phyloP scores from a whole-genome alignment of 2,113 vertebrate species.

The Hyla sarda region DNA sequence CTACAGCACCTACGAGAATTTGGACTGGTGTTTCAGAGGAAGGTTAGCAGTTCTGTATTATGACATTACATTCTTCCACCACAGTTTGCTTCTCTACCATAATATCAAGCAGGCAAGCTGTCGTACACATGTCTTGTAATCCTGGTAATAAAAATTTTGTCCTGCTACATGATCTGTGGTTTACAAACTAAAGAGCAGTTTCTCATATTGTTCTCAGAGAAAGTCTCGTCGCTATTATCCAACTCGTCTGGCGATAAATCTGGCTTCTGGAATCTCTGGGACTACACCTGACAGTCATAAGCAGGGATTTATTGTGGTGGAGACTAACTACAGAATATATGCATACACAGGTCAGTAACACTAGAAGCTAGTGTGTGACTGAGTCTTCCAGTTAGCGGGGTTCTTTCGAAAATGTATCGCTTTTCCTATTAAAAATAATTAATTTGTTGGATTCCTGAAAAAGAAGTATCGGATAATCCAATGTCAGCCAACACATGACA shows the following conservation, averaged over 20 bases:
- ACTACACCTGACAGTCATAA: constrained; percentile 68
- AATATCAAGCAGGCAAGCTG: too few relatives aligned
- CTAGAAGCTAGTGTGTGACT: background rate
- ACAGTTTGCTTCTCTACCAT: too few relatives aligned
- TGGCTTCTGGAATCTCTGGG: constrained; percentile 84
- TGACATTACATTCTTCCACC: background rate
- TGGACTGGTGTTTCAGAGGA: constrained; percentile 92
- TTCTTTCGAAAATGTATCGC: background rate
- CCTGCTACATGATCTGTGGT: background rate
- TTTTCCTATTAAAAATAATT: background rate
- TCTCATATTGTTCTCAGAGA: constrained; percentile 71
- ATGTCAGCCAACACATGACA: background rate
- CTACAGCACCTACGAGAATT: constrained; percentile 91
- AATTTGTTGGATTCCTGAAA: background rate
- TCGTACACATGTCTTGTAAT: background rate
- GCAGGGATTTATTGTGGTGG: constrained; percentile 85
- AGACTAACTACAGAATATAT: constrained; percentile 91
- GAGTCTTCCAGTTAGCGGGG: background rate
- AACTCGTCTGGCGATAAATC: constrained; percentile 88
- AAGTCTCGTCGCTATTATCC: constrained; percentile 91
- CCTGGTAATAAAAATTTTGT: background rate
- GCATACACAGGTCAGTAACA: constrained; percentile 84
- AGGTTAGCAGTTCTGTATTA: constrained; percentile 70
- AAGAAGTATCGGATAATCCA: too few relatives aligned
- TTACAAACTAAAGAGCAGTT: background rate